A percentile compares a stretch with the other conserved stretches of the same genome.
phyloP scores from a whole-genome alignment of 2,113 vertebrate genomes.

The Brienomyrus longianalis region DNA sequence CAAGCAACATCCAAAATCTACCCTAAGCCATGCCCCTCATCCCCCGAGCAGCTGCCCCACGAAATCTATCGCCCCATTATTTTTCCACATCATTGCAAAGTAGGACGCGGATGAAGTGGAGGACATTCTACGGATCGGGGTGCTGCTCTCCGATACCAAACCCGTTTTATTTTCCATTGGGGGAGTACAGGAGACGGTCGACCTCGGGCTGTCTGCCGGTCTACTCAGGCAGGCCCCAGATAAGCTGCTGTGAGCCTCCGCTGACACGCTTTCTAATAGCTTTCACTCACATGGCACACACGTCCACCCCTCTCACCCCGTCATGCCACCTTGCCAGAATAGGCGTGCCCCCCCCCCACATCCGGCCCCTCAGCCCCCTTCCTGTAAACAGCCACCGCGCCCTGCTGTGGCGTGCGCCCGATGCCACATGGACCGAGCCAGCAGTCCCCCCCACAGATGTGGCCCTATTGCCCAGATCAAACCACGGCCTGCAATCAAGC shows the following conservation, averaged over 20 bases:
- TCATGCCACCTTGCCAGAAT: neutral
- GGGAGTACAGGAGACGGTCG: neutral
- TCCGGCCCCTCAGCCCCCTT: neutral
- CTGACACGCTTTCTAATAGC: slow-evolving; percentile 30
- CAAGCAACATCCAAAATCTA: neutral
- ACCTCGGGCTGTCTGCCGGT: neutral
- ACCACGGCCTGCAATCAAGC: neutral
- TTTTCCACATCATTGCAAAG: neutral
- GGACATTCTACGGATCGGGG: neutral
- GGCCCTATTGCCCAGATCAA: neutral
- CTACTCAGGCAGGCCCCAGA: neutral
- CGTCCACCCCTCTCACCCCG: neutral
- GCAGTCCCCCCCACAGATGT: neutral
- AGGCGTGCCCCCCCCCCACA: neutral
- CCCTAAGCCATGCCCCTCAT: neutral
- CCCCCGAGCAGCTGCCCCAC: neutral
- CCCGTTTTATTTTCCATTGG: neutral
- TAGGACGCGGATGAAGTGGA: neutral
- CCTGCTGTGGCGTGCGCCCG: neutral
- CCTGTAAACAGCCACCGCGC: neutral
- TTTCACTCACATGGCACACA: neutral
- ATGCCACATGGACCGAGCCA: neutral
- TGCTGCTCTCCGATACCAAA: neutral
- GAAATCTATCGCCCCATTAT: neutral
- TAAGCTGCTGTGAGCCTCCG: slow-evolving; percentile 26